Conservation (phyloP, 2,797 vertebrate species). For the Staurois parvus region DNA sequence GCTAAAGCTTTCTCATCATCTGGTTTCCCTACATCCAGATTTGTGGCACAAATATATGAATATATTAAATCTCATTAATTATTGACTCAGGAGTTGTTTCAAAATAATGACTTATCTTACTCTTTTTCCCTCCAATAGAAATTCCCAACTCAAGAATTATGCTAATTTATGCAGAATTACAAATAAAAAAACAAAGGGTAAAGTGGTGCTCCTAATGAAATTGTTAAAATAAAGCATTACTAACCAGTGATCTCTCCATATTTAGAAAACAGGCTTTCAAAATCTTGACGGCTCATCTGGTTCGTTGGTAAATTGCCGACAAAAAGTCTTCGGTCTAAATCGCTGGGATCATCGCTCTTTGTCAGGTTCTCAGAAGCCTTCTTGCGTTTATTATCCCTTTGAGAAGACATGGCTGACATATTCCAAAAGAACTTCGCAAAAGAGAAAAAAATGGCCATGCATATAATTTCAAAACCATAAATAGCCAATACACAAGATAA, state of each 20-base stretch:
- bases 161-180: too few species aligned
- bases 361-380: conserved; percentile 72
- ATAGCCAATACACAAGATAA: not conserved
- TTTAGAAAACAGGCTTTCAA: conserved; percentile 87
- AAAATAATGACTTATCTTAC: too few species aligned
- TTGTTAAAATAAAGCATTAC: conserved; percentile 73
- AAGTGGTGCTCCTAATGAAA: not conserved
- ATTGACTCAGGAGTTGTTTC: too few species aligned
- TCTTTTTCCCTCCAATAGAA: too few species aligned
- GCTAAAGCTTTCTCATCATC: too few species aligned
- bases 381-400: conserved; percentile 83
- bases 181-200: not conserved
- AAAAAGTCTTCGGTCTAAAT: conserved; percentile 91
- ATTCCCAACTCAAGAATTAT: too few species aligned
- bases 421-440: conserved; percentile 71
- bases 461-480: conserved; percentile 64
- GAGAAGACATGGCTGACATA: conserved; percentile 80
- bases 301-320: conserved; percentile 90
- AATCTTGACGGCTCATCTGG: conserved; percentile 87
- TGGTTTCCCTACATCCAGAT: too few species aligned
- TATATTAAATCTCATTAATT: too few species aligned
- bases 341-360: conserved; percentile 86
- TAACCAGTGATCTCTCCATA: conserved; percentile 89
- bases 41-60: too few species aligned
- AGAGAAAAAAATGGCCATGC: conserved; percentile 68